phyloP scores from a whole-genome alignment of 2,797 vertebrate species.

The Bradypus variegatus region DNA sequence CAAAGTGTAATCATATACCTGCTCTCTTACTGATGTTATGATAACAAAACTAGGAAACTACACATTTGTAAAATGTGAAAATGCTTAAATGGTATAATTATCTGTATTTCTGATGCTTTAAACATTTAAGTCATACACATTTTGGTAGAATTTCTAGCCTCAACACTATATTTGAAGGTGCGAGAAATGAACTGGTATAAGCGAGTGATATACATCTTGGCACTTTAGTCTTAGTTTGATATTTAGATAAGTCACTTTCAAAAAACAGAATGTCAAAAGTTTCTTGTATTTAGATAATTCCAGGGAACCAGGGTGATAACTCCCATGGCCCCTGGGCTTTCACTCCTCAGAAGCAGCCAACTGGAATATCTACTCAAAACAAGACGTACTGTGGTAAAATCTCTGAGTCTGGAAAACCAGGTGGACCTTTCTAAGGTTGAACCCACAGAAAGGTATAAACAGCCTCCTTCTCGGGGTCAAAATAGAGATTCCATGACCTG shows the following conservation, averaged over 20 bases:
- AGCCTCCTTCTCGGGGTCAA: background rate
- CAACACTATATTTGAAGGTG: background rate
- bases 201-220: background rate
- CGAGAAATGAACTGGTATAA: constrained; percentile 8
- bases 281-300: constrained; percentile 2
- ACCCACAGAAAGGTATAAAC: background rate
- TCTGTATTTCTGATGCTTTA: background rate
- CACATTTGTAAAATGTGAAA: constrained; percentile 22
- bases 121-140: background rate
- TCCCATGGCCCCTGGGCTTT: background rate
- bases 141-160: constrained; percentile 36
- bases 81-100: background rate
- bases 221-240: background rate
- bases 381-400: background rate
- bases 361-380: background rate
- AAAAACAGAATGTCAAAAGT: background rate
- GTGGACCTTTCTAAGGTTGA: background rate
- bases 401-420: background rate
- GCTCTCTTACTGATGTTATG: background rate
- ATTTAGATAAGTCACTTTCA: constrained; percentile 5
- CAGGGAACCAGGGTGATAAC: background rate
- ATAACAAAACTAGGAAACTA: constrained; percentile 14
- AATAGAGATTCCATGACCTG: background rate
- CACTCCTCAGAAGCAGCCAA: background rate
- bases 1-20: background rate